Percentiles rank a stretch among this genome's conserved stretches.
Evolutionary conservation across 2,888 invertebrate genomes (phyloP).

Genomic region (Anthophora plumipes): DNA sequence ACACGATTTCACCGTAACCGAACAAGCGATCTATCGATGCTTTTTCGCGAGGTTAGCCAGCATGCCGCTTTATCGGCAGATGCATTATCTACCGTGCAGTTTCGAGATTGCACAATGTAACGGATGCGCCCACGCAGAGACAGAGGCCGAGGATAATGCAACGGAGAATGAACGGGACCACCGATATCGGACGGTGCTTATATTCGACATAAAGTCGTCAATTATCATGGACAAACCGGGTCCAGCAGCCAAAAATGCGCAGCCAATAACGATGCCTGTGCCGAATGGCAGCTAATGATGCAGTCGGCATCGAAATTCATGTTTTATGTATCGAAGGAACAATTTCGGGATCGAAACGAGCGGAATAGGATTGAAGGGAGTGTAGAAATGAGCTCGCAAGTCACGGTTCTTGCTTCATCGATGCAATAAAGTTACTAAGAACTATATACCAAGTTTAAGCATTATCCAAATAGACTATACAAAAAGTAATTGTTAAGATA

Average conservation of each 20-base stretch:
- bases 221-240: constrained; percentile 51
- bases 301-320: constrained; percentile 47
- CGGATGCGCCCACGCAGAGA: constrained; percentile 58
- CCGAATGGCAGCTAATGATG: constrained; percentile 42
- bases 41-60: background rate
- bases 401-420: background rate
- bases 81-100: constrained; percentile 44
- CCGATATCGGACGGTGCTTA: constrained; percentile 50
- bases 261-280: constrained; percentile 46
- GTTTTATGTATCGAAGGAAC: constrained; percentile 48
- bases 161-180: constrained; percentile 57
- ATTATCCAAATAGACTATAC: too few relatives aligned
- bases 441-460: too few relatives aligned
- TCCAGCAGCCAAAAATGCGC: constrained; percentile 20
- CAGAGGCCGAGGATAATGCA: constrained; percentile 43
- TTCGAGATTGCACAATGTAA: constrained; percentile 53
- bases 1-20: background rate
- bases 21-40: background rate
- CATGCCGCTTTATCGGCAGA: constrained; percentile 30
- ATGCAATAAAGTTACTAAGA: background rate
- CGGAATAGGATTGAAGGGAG: background rate
- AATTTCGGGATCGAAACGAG: constrained; percentile 15
- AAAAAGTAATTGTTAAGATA: too few relatives aligned
- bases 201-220: constrained; percentile 54
- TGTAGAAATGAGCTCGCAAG: background rate